Base-by-base conservation (phyloP, 2,888 invertebrate genomes). In the Noctua pronuba region DNA sequence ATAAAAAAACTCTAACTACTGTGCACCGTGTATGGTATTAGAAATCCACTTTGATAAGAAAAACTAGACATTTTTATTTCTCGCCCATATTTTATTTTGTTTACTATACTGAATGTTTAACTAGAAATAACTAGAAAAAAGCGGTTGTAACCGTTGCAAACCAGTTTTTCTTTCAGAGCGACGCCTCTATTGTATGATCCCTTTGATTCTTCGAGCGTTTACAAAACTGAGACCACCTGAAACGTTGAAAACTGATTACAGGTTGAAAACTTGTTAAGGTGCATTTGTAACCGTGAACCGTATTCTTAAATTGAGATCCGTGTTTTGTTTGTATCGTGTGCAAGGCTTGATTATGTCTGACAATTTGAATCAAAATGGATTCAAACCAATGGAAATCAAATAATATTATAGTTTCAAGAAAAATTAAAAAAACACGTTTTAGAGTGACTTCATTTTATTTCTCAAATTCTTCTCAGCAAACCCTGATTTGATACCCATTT, bases 141-240 rank as follows among this genome's bases (percentile, higher is more conserved):
- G 21, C 62, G 52, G 46, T 75, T 24, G 5, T 31, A 66, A 49
- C 55, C 21, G 58, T 13, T 71, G 28, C 16, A 31, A 78, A 73
- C 52, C 1, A 46, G 28, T n/a, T 60, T 68, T 74, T 74, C 62
- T 77, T 64, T 70, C 7, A 68, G 52, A 44, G 65, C 44, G 58
- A 58, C 60, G 55, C 38, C 41, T 70, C 66, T 46, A 52, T 80
- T 72, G 64, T 80, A 31, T 65, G 28, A 31, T 71, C 69, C 55
- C 72, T 83, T 80, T 80, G 64, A 77, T 67, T 55, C 41, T 65
- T 69, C 49, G 11, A 38, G 62, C 60, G 62, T 78, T 82, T 68
- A 67, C 76, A 70, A 69, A 41, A 58, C n/a, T 28, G 46, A 35
- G 2, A 35, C 35, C n/a, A n/a, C n/a, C n/a, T n/a, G 5, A n/a